phyloP scores from a whole-genome alignment of 1,140 invertebrate genomes.

The Chironomus tepperi region DNA sequence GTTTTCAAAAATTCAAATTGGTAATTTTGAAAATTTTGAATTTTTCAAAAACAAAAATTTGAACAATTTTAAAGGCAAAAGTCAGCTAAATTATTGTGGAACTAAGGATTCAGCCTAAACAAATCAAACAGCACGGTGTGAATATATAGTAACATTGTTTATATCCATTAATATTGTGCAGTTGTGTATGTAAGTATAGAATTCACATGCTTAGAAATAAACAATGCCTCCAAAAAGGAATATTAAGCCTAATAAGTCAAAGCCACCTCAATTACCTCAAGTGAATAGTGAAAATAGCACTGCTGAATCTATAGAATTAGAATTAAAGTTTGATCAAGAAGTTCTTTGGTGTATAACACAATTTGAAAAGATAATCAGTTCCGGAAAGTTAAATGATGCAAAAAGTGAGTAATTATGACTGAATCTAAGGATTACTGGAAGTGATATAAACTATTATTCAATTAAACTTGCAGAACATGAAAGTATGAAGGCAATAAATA shows the following conservation, averaged over 20 bases:
- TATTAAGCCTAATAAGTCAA: background rate
- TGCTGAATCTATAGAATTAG: background rate
- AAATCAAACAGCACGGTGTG: no score
- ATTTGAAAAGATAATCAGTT: background rate
- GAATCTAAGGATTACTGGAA: background rate
- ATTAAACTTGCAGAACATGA: background rate
- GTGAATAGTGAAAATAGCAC: background rate
- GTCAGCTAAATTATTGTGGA: no score
- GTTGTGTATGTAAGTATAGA: background rate
- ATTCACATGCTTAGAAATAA: conserved; percentile 25
- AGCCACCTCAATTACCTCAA: background rate
- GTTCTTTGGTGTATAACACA: conserved; percentile 10
- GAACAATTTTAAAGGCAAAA: no score
- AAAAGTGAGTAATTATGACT: background rate
- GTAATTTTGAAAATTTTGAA: no score
- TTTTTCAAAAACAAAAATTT: no score
- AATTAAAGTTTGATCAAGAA: conserved; percentile 19
- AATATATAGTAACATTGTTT: background rate
- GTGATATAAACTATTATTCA: background rate
- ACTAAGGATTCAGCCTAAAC: no score
- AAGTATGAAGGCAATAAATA: background rate
- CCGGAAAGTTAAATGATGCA: conserved; percentile 4
- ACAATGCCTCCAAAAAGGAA: conserved; percentile 12
- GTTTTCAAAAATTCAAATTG: no score
- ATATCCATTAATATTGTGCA: conserved; percentile 25